Percentiles rank a stretch among this genome's conserved stretches.
Evolutionary conservation across 2,888 invertebrate species (phyloP).

Genomic region (Caenorhabditis sp.): DNA sequence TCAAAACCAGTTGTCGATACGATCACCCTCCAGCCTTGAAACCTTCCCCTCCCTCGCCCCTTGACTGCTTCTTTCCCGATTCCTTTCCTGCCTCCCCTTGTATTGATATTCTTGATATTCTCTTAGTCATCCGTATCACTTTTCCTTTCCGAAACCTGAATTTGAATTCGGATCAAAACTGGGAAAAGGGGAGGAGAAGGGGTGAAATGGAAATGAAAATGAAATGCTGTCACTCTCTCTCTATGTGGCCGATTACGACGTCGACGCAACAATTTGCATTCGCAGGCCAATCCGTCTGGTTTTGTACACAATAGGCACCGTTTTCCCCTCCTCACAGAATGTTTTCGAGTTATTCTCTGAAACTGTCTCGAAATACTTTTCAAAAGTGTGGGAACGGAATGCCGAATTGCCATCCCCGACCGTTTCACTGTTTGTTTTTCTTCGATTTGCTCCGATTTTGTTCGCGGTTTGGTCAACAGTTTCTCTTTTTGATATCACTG

Average conservation of each 20-base stretch:
- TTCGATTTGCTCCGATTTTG: slow-evolving; percentile 7
- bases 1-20: slow-evolving; percentile 50
- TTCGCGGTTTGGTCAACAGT: slow-evolving; percentile 42
- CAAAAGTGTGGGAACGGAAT: slow-evolving; percentile 13
- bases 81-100: no score
- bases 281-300: slow-evolving; percentile 40
- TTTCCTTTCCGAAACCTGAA: slow-evolving; percentile 33
- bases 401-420: not conserved
- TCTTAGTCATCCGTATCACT: slow-evolving; percentile 24
- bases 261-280: slow-evolving; percentile 45
- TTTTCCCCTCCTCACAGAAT: slow-evolving; percentile 1
- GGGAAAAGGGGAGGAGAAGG: not conserved
- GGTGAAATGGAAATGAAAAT: slow-evolving; percentile 34
- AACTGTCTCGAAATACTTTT: slow-evolving; percentile 17
- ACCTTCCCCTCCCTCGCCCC: slow-evolving; percentile 16
- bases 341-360: slow-evolving; percentile 8
- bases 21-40: slow-evolving; percentile 53
- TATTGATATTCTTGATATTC: no score
- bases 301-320: slow-evolving; percentile 15
- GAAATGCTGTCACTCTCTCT: slow-evolving; percentile 25
- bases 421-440: not conserved
- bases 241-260: slow-evolving; percentile 32
- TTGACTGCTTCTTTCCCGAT: slow-evolving; percentile 5
- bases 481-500: slow-evolving; percentile 19
- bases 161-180: not conserved